A percentile compares a stretch with the other conserved stretches of the same genome.
Evolutionary conservation across 2,888 invertebrate species (phyloP).

Genomic region (Phortica magna): DNA sequence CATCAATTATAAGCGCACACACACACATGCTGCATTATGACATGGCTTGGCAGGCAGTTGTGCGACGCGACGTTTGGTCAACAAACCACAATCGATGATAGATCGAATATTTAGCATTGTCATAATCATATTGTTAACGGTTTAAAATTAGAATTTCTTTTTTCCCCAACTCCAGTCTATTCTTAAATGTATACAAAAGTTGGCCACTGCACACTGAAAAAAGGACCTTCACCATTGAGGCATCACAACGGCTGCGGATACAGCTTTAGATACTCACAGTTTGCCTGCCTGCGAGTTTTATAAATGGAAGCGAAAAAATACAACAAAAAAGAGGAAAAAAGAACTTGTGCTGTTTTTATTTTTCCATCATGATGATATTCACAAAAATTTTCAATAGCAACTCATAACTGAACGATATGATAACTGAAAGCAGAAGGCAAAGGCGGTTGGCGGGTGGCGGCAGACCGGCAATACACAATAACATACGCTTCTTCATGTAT

Average conservation of each 20-base stretch:
- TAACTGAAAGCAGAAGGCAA: neutral
- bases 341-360: neutral
- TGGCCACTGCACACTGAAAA: too few species aligned
- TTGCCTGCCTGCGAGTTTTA: too few species aligned
- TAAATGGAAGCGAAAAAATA: too few species aligned
- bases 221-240: too few species aligned
- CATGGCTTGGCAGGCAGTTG: neutral
- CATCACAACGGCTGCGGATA: too few species aligned
- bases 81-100: conserved; percentile 53
- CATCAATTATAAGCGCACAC: neutral
- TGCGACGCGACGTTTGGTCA: conserved; percentile 36
- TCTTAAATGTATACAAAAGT: too few species aligned
- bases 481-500: neutral
- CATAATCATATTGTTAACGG: conserved; percentile 56
- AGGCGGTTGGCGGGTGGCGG: neutral
- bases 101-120: conserved; percentile 64
- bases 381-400: conserved; percentile 3
- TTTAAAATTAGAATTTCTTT: conserved; percentile 42
- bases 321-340: too few species aligned
- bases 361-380: neutral
- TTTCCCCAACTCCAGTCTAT: too few species aligned
- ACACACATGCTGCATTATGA: neutral
- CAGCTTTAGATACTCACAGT: too few species aligned
- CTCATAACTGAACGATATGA: neutral
- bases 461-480: neutral